Percentiles rank a stretch among this genome's conserved stretches.
phyloP scores from a whole-genome alignment of 1,140 invertebrate species.

The Saccostrea glomerata region DNA sequence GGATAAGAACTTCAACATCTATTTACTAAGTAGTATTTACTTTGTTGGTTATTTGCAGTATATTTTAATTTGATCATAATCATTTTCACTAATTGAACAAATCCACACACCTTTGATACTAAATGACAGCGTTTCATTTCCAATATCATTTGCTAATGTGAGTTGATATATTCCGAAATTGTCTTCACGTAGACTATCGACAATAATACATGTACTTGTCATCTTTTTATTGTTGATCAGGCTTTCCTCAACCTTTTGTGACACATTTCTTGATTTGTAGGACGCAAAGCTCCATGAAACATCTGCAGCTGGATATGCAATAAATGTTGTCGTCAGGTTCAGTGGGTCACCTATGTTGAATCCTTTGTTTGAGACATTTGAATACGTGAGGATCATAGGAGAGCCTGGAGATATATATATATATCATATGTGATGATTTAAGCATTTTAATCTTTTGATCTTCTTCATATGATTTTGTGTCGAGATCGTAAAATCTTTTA shows the following conservation, averaged over 20 bases:
- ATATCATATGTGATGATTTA: too few relatives aligned
- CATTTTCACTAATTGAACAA: not conserved
- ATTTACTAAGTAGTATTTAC: too few relatives aligned
- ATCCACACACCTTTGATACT: not conserved
- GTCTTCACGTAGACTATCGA: not conserved
- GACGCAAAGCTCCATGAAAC: not conserved
- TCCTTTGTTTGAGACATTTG: not conserved
- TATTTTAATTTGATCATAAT: too few relatives aligned
- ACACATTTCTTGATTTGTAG: not conserved
- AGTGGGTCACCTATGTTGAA: not conserved
- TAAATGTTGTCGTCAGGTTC: not conserved
- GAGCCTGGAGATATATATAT: not conserved
- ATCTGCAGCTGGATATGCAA: not conserved
- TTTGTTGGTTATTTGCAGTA: too few relatives aligned
- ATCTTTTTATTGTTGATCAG: not conserved
- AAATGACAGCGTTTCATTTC: not conserved
- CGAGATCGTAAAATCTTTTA: too few relatives aligned
- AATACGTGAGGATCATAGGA: not conserved
- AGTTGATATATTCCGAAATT: not conserved
- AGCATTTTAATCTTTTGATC: too few relatives aligned
- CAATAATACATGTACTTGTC: not conserved
- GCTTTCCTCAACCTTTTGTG: not conserved
- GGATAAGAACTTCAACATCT: too few relatives aligned
- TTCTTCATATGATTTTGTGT: not conserved
- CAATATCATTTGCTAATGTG: not conserved